Base-by-base conservation (phyloP, 2,888 invertebrate species). In the Dicyrtoma fusca region DNA sequence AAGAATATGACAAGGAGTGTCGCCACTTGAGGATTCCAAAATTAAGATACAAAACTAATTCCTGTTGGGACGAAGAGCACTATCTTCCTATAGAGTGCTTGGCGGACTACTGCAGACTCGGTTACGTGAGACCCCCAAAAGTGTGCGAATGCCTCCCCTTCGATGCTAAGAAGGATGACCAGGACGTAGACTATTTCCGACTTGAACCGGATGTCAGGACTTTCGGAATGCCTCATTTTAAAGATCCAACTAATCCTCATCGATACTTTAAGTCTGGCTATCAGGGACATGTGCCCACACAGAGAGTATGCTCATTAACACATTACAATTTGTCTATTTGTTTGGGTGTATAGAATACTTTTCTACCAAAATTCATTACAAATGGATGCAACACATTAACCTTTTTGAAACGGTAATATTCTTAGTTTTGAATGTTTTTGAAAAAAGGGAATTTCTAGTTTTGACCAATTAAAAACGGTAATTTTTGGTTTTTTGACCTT, bases 21-120 rank as follows among this genome's bases (percentile, higher is more conserved):
- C 70, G 79, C 5, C 79, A 78, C 71, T 69, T 79, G 10, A 71
- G 79, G 1, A 47, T 79, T 1, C 79, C 79, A 34, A 78, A 78
- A 62, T 21, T 79, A 23, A 77, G 77, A 59, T 76, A 77, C 59
- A 74, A 77, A 44, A 69, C 74, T 6, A 66, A 68, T 21, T 65
- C 66, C 0, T 79, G 79, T 51, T 79, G 78, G 79, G 79, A 79
- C 34, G 76, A 79, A 42, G 79, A 78, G 10, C 74, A 64, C 45
- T 75, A 75, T 25, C 51, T 79, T 13, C 78, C 78, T 17, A 75
- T 75, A 1, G 79, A 78, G 49, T 75, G 75, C 34, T 72, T 77
- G 44, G 55, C 71, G 42, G 77, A 78, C 19, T 79, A 78, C 57
- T 63, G 74, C 17, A 69, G 42, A 19, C 21, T 51, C 74, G 78